Base-by-base conservation (phyloP, 2,113 vertebrate species). In the Aleadryas rufinucha region DNA sequence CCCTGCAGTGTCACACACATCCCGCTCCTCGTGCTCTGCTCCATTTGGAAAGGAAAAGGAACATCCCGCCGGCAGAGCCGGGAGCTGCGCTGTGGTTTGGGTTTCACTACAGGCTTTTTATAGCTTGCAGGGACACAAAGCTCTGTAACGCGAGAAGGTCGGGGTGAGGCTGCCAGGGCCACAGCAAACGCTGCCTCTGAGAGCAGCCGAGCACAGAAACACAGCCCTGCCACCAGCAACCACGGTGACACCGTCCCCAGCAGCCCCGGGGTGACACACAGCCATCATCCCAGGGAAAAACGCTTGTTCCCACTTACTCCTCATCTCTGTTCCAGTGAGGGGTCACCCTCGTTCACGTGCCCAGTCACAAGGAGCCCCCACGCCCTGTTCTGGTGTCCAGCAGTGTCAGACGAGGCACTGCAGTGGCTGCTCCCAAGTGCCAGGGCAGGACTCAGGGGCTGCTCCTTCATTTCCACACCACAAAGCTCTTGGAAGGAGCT, bases 271-370 rank as follows among this genome's bases (percentile, higher is more conserved):
- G 3, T 6, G 1, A 45, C 10, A 22, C 68, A 4, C 39, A 63
- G 64, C 26, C 39, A 18, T 3, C 0, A 0, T 47, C 16, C 4
- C 9, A 0, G 28, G 66, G 49, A 39, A 10, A 37, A 42, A 14
- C 3, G 4, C 21, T n/a, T 4, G 42, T 13, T 65, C 22, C 42
- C 37, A 3, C 21, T 33, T 9, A 1, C 2, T 22, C 23, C 47
- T 21, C 68, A 1, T 7, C 33, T 10, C 30, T 16, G 7, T 1
- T 15, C 42, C 84, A 20, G 31, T 1, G 15, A 26, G 7, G 24
- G 2, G 3, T 2, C 61, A 12, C 27, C n/a, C 14, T 30, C 2
- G 0, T 6, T 28, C 52, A 1, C 2, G 35, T 12, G 59, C 23
- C 9, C 9, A 5, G 30, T 0, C 33, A 5, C 2, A 2, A 8